Conservation (phyloP, 92 coral and sea anemone genomes). For the Parazoanthus swiftii region DNA sequence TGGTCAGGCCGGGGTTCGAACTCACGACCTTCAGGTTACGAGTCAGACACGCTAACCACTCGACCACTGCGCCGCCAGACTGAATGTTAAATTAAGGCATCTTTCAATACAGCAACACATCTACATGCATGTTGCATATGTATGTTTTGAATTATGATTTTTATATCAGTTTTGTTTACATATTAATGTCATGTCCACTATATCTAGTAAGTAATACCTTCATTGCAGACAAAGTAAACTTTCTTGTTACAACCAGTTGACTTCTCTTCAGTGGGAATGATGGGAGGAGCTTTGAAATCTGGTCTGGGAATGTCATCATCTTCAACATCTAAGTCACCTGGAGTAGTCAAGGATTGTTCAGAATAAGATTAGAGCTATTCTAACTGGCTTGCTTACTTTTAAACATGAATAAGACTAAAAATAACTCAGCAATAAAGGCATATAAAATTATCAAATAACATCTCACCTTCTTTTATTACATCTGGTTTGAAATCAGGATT, state of each 20-base stretch:
- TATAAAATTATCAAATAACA: neutral
- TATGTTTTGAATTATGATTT: too few relatives aligned
- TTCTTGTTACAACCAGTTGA: slow-evolving; percentile 96
- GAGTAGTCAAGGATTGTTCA: neutral
- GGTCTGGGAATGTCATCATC: slow-evolving; percentile 88
- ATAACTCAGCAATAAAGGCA: neutral
- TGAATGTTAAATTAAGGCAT: too few relatives aligned
- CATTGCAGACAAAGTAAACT: slow-evolving; percentile 93
- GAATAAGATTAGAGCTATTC: neutral
- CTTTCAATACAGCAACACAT: too few relatives aligned
- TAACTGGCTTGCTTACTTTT: neutral
- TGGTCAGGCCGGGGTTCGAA: too few relatives aligned
- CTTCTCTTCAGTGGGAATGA: slow-evolving; percentile 83
- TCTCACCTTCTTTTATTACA: slow-evolving; percentile 69
- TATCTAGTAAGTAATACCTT: slow-evolving; percentile 52
- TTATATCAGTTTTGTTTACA: too few relatives aligned
- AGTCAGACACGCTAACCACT: too few relatives aligned
- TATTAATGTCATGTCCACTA: neutral
- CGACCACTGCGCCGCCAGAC: too few relatives aligned
- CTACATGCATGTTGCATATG: too few relatives aligned
- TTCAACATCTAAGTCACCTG: slow-evolving; percentile 90
- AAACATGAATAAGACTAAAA: neutral
- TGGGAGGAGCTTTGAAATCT: slow-evolving; percentile 87
- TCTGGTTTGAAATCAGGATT: slow-evolving; percentile 67
- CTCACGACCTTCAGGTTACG: too few relatives aligned